Conservation (phyloP, 1,140 invertebrate genomes). For the Hyles euphorbiae region DNA sequence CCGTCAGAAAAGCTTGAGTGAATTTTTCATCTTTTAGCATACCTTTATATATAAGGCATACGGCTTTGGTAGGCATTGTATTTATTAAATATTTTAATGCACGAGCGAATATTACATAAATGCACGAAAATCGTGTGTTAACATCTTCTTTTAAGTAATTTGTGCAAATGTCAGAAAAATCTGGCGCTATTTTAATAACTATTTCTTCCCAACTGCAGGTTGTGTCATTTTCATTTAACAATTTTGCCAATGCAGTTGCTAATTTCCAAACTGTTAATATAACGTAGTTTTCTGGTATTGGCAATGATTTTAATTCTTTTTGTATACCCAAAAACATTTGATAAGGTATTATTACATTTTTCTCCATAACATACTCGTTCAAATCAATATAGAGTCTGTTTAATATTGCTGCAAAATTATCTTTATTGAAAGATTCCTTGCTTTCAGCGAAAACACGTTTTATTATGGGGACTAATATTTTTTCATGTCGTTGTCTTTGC, state of each 20-base stretch:
- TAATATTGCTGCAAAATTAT: slow-evolving; percentile 14
- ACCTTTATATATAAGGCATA: slow-evolving; percentile 19
- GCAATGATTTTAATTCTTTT: slow-evolving; percentile 29
- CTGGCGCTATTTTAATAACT: slow-evolving; percentile 19
- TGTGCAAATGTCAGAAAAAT: slow-evolving; percentile 31
- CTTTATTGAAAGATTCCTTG: slow-evolving; percentile 16
- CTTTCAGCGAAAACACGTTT: slow-evolving; percentile 23
- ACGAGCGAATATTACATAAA: slow-evolving; percentile 39
- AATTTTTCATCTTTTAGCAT: slow-evolving; percentile 27
- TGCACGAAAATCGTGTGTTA: slow-evolving; percentile 31
- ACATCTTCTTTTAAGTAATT: slow-evolving; percentile 38
- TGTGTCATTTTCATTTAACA: slow-evolving; percentile 13
- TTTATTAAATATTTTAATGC: slow-evolving; percentile 19
- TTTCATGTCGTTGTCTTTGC: slow-evolving; percentile 36
- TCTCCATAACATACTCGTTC: slow-evolving; percentile 21
- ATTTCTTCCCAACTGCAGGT: slow-evolving; percentile 26
- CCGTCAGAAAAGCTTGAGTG: slow-evolving; percentile 29
- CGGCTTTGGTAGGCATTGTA: slow-evolving; percentile 1
- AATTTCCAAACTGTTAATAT: slow-evolving; percentile 40
- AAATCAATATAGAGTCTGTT: slow-evolving; percentile 15
- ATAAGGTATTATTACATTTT: slow-evolving; percentile 30
- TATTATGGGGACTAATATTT: slow-evolving; percentile 33
- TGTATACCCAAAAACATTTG: slow-evolving; percentile 39
- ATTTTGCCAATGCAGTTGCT: slow-evolving; percentile 23
- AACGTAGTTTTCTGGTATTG: slow-evolving; percentile 37